Evolutionary conservation across 2,797 vertebrate species (phyloP), one percentile per base, ranked within the genome.

Genomic region (Notamacropus eugenii): DNA sequence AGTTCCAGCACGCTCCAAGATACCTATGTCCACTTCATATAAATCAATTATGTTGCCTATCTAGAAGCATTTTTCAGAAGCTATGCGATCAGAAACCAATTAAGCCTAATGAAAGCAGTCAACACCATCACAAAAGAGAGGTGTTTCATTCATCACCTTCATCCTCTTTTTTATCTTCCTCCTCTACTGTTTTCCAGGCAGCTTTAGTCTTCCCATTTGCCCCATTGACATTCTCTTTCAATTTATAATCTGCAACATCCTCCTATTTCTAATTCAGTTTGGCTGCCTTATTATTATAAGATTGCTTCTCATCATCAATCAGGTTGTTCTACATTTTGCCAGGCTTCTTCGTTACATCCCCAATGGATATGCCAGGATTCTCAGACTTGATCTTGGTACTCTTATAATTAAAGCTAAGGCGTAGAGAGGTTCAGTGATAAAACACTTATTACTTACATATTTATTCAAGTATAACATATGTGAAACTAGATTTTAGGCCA

Each of bases 221-320:
- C 10, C 98, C 98, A 95, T 99, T 98, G 96, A 99, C 98, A 97
- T 99, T 99, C 94, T 99, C 99, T 98, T 99, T 99, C 92, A 99
- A 99, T 94, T 99, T 99, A 98, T 99, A 99, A 96, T 99, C 99
- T 12, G 99, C 99, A 94, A 99, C 98, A 97, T 99, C 99, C 99
- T 99, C 99, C 0, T 99, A 99, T 97, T 99, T 99, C 98, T 99
- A 99, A 98, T 99, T 99, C 98, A 99, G 99, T 93, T 99, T 99
- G 31, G 98, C 99, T 4, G 99, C 99, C 98, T 99, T 99, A 12
- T 98, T 99, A 58, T 99, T 99, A 46, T 99, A 99, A 90, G 99
- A 99, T 97, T 99, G 99, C 97, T 99, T 99, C 95, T 98, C 99
- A 13, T 98, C 97, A 92, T 99, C 99, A 46, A 98, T 99, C 54